Conservation (phyloP, 2,888 invertebrate genomes). For the Hyposoter didymator region DNA sequence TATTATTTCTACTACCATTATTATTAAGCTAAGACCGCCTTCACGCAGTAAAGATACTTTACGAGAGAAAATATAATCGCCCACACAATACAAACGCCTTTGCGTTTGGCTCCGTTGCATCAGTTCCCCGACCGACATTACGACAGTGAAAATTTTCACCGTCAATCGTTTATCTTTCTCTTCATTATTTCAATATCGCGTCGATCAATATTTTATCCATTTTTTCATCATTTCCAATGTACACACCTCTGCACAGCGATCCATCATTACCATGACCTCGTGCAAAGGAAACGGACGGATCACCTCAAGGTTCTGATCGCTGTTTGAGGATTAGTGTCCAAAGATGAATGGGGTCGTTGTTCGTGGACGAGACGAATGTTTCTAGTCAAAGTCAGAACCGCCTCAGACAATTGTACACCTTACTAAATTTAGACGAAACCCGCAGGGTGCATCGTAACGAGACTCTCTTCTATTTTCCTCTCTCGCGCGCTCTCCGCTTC, state of each 20-base stretch:
- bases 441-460: conserved; percentile 58
- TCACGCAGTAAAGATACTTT: conserved; percentile 5
- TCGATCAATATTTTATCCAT: neutral
- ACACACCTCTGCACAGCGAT: too few species aligned
- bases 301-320: neutral
- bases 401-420: conserved; percentile 55
- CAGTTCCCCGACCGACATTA: conserved; percentile 36
- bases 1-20: conserved; percentile 38
- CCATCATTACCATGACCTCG: too few species aligned
- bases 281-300: too few species aligned
- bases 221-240: neutral
- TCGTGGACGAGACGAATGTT: conserved; percentile 51
- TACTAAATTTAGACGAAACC: conserved; percentile 59
- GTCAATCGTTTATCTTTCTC: neutral
- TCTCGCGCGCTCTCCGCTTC: neutral
- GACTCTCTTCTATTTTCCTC: neutral
- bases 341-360: conserved; percentile 48
- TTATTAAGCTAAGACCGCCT: conserved; percentile 22
- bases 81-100: conserved; percentile 25
- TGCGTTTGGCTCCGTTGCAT: conserved; percentile 36
- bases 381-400: conserved; percentile 51
- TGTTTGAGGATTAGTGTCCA: neutral
- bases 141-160: conserved; percentile 24
- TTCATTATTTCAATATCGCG: neutral
- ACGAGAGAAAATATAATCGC: conserved; percentile 37